Percentiles rank a stretch among this genome's conserved stretches.
Conservation (phyloP, 1,140 invertebrate genomes). For the Halictus rubicundus region DNA sequence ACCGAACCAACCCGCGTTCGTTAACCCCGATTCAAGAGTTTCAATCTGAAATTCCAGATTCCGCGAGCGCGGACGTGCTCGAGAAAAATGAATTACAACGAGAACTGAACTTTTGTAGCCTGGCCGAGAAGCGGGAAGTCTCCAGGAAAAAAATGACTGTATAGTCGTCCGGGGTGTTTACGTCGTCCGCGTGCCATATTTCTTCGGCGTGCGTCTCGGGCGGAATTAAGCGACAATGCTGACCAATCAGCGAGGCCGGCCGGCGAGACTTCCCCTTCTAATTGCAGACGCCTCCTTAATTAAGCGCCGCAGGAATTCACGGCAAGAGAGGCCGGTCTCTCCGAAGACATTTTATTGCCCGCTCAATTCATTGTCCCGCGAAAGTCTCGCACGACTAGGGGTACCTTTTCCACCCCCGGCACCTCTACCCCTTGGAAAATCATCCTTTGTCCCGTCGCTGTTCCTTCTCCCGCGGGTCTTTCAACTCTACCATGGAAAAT, state of each 20-base stretch:
- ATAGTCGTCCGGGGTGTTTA: not conserved
- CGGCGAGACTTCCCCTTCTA: not conserved
- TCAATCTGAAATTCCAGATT: too few relatives aligned
- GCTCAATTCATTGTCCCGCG: slow-evolving; percentile 57
- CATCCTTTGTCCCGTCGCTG: slow-evolving; percentile 46
- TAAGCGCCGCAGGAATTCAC: slow-evolving; percentile 33
- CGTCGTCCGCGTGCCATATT: not conserved
- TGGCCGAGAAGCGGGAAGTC: too few relatives aligned
- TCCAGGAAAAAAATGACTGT: not conserved
- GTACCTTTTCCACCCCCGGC: slow-evolving; percentile 2
- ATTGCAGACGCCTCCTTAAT: slow-evolving; percentile 38
- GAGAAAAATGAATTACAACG: too few relatives aligned
- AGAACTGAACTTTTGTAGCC: too few relatives aligned
- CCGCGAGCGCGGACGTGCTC: too few relatives aligned
- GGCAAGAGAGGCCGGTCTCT: not conserved
- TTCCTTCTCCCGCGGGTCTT: slow-evolving; percentile 29
- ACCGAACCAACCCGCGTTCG: too few relatives aligned
- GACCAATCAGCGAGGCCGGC: slow-evolving; percentile 23
- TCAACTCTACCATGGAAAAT: slow-evolving; percentile 46
- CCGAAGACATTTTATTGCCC: slow-evolving; percentile 48
- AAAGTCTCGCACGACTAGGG: slow-evolving; percentile 33
- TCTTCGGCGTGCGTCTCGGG: not conserved
- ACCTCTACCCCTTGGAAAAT: not conserved
- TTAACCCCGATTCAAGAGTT: too few relatives aligned
- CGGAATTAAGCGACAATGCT: slow-evolving; percentile 8